Base-by-base conservation (phyloP, 2,113 vertebrate genomes). In the Python bivittatus region DNA sequence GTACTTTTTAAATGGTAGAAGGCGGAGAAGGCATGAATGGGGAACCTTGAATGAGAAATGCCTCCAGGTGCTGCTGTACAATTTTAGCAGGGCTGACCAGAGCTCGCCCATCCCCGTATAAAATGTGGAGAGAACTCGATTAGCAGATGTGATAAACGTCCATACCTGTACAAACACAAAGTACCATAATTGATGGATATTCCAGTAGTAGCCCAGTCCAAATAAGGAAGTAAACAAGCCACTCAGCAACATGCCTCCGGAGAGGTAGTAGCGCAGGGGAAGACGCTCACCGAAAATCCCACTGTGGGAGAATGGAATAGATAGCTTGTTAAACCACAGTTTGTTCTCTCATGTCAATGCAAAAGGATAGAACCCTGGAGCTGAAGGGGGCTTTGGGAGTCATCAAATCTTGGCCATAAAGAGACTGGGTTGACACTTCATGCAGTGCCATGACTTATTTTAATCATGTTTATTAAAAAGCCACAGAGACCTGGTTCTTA, bases 211-310 rank as follows among this genome's bases (percentile, higher is more conserved):
- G 0, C 98, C 98, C 0, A 99, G 96, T 83, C 99, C 99, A 0
- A 99, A 98, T 27, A 99, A 98, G 0, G 96, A 57, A 0, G 99
- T 99, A 93, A 99, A 99, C 61, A 99, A 85, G 11, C 99, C 99
- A 0, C 99, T 99, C 94, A 98, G 96, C 90, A 99, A 56, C 99
- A 99, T 99, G 6, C 99, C 99, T 0, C 95, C 92, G 0, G 98
- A 98, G 17, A 99, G 98, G 97, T 99, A 99, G 79, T 99, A 99
- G 2, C 99, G 98, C 72, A 99, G 97, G 0, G 99, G 98, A n/a
- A 99, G 97, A 0, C 99, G 98, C 97, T 99, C 99, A 22, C 99
- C 99, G 0, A 99, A 99, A 25, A 99, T 99, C 27, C 99, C 99
- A 0, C 99, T 99, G 97, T 5, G 1, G 92, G 94, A 92, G 88